Base-by-base conservation (phyloP, 1,140 invertebrate species). In the Zaprionus lachaisei region DNA sequence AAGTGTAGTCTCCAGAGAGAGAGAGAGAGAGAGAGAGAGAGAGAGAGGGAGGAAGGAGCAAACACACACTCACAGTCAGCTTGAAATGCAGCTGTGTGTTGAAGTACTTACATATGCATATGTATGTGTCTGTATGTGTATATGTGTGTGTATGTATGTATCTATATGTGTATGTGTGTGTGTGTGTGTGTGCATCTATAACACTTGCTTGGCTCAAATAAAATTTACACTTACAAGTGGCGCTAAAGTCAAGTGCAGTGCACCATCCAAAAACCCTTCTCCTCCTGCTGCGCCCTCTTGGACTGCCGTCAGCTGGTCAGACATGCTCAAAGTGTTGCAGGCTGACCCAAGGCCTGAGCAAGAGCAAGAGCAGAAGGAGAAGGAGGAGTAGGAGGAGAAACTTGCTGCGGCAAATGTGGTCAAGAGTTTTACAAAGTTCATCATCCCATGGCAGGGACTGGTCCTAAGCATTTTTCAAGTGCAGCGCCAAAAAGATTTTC, bases 181-280 rank as follows among this genome's bases (percentile, higher is more conserved):
- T 11, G 9, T 34, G 9, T 70, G 47, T 80, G 51, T 76, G 47
- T 64, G 68, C 47, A 72, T 64, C 63, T 60, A 63, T 69, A 77
- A 72, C 60, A 85, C 79, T 85, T 60, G 66, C 71, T 58, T 89
- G 81, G 81, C 78, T 87, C 78, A 89, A 87, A 87, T 87, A 87
- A 87, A 87, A 87, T 89, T 83, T 87, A 87, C 84, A 87, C 84
- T 87, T 89, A 81, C 84, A 89, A 89, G 84, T 87, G 84, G 84
- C 84, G 84, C 84, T 87, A 89, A 87, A 87, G 84, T 89, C 84
- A 79, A 87, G 84, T 79, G 81, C 69, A 80, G 67, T 83, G 80
- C 73, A 51, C 20, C 17, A 5, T 20, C 0, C 47, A 24, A 24
- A 14, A 24, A 14, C 47, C 11, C 47, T 6, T 60, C 34, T 47